Evolutionary conservation across 2,797 vertebrate species (phyloP), one percentile per base, ranked within the genome.

Genomic region (Craterocephalus amniculus): DNA sequence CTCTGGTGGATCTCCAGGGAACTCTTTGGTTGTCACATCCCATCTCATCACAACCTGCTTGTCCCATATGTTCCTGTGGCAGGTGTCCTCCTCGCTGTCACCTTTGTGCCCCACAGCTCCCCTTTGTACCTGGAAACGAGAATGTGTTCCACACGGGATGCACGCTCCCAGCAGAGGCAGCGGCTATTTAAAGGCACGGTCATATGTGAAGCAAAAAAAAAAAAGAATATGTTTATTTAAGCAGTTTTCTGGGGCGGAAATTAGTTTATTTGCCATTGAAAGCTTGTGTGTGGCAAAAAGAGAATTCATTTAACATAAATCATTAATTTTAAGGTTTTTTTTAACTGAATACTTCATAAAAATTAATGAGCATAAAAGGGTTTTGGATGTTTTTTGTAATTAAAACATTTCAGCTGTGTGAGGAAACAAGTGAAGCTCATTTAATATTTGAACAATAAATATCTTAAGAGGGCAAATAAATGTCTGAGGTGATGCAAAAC

Each of bases 61-160:
- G 66, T 67, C 73, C 84, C 89, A 87, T 92, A 89, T 90, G 88
- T 49, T 81, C 57, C 63, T 67, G 70, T 70, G 78, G 85, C 80
- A 81, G 83, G 82, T 70, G 78, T 83, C 80, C 80, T 78, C 78
- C 60, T 70, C 79, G 63, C 78, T 36, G 55, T 79, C 72, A 81
- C 82, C 85, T 80, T 52, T 69, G 56, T 57, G 63, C 68, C 36
- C 66, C 31, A 4, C 20, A 24, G 45, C 68, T 75, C 68, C 45
- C 26, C 70, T 38, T 20, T 8, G 0, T 62, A 68, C 74, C 71
- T 71, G 81, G 66, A 76, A 63, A 57, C 69, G 26, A 3, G 29
- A 72, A 32, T 0, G 24, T 22, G 16, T 35, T 69, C 82, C 80
- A 72, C 72, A 67, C 7, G 12, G 80, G 72, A 84, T 2, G 31